phyloP scores from a whole-genome alignment of 2,797 vertebrate species.

The Bufotes viridis region DNA sequence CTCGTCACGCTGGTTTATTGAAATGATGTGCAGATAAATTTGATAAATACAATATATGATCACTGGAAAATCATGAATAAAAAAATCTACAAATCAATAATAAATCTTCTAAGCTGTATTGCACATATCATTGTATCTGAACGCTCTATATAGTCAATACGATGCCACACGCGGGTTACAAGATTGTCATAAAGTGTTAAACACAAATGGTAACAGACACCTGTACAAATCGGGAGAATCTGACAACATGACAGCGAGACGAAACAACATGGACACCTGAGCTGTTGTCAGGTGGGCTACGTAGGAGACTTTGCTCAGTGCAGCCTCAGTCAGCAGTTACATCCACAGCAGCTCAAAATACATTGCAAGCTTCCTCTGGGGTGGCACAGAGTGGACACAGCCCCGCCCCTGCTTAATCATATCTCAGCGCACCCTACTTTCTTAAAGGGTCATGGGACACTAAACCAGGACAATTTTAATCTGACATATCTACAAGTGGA shows the following conservation, averaged over 20 bases:
- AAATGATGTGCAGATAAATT: background rate
- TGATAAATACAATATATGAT: background rate
- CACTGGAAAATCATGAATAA: background rate
- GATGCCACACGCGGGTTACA: background rate
- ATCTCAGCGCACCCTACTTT: background rate
- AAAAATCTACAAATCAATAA: constrained; percentile 25
- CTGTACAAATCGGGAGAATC: background rate
- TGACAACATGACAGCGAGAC: background rate
- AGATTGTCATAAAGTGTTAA: constrained; percentile 11
- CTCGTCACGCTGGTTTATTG: constrained; percentile 1
- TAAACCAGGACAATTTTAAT: background rate
- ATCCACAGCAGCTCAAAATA: background rate
- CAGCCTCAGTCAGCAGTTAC: background rate
- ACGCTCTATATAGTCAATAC: background rate
- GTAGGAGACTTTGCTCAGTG: background rate
- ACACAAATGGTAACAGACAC: background rate
- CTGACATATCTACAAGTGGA: background rate
- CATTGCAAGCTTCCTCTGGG: background rate
- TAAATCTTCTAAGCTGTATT: background rate
- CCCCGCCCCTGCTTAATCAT: background rate
- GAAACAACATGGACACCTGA: background rate
- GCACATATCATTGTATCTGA: background rate
- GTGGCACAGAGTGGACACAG: background rate
- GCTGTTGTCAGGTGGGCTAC: background rate
- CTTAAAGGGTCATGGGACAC: background rate